Percentiles rank a stretch among this genome's conserved stretches.
These are phyloP conservation scores for Oncorhynchus clarkii DNA, from an alignment of 2,113 vertebrate genomes.

Conservation along the genomic window DNA sequence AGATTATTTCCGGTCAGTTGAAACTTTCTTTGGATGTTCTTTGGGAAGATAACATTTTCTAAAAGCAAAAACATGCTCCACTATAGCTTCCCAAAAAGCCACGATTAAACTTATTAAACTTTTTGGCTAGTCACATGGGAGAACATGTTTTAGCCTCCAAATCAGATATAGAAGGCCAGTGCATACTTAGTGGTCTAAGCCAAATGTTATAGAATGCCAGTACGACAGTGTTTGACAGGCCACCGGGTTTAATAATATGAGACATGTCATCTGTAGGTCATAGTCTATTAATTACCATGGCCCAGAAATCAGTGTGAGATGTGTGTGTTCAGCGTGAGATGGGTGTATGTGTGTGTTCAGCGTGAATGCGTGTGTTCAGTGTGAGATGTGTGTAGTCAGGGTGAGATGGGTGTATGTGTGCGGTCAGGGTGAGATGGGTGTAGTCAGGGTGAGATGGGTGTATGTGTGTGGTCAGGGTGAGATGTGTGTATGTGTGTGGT, in stretches of 20 bases:
- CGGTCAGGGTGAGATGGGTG: too few relatives aligned
- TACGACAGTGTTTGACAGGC: neutral
- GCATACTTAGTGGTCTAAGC: too few relatives aligned
- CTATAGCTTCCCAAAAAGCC: too few relatives aligned
- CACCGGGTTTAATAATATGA: neutral
- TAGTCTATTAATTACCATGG: conserved; percentile 54
- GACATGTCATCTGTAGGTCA: conserved; percentile 50
- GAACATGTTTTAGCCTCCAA: neutral
- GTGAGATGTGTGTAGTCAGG: neutral
- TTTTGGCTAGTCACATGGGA: neutral
- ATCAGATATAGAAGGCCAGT: neutral
- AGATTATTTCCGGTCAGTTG: neutral
- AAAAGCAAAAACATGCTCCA: too few relatives aligned
- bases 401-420: too few relatives aligned
- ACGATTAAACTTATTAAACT: too few relatives aligned
- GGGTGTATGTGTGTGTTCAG: too few relatives aligned
- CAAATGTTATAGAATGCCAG: neutral
- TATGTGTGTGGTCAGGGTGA: conserved; percentile 20
- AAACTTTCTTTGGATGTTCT: too few relatives aligned
- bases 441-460: conserved; percentile 26
- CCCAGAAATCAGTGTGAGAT: conserved; percentile 27
- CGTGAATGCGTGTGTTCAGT: neutral
- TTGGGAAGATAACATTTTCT: too few relatives aligned
- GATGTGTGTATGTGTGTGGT: too few relatives aligned
- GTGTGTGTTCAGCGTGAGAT: conserved; percentile 15